A percentile compares a stretch with the other conserved stretches of the same genome.
Evolutionary conservation across 2,113 vertebrate genomes (phyloP).

Genomic region (Diadophis punctatus): DNA sequence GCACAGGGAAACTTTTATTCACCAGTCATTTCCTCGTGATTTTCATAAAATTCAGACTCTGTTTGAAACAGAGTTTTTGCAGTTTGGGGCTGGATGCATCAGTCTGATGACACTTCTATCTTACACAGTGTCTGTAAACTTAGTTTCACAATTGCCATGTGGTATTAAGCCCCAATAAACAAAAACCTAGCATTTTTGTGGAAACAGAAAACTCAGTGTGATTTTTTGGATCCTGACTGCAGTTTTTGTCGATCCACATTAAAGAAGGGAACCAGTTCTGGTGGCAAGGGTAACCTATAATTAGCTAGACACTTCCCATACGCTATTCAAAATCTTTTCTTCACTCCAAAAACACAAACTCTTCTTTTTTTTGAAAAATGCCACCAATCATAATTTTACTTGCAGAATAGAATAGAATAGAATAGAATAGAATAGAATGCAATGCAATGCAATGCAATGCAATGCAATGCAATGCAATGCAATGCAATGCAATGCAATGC

Average conservation of each 20-base stretch:
- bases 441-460: no score
- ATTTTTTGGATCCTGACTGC: neutral
- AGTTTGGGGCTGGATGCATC: neutral
- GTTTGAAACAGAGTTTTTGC: neutral
- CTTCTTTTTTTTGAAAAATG: neutral
- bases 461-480: no score
- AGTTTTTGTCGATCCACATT: neutral
- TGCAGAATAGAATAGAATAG: neutral
- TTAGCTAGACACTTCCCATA: neutral
- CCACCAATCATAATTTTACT: neutral
- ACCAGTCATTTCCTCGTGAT: neutral
- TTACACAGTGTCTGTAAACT: neutral
- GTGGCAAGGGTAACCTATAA: neutral
- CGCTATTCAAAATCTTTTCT: neutral
- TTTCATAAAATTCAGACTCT: neutral
- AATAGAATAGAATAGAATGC: no score
- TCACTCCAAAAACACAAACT: neutral
- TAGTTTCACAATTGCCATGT: neutral
- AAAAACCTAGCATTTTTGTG: neutral
- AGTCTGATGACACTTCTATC: neutral
- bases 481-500: no score
- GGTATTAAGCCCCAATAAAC: neutral
- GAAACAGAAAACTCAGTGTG: neutral
- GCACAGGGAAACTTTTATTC: neutral
- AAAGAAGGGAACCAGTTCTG: neutral